Percentiles rank a stretch among this genome's conserved stretches.
phyloP scores from a whole-genome alignment of 2,888 invertebrate genomes.

The Gibbula magus region DNA sequence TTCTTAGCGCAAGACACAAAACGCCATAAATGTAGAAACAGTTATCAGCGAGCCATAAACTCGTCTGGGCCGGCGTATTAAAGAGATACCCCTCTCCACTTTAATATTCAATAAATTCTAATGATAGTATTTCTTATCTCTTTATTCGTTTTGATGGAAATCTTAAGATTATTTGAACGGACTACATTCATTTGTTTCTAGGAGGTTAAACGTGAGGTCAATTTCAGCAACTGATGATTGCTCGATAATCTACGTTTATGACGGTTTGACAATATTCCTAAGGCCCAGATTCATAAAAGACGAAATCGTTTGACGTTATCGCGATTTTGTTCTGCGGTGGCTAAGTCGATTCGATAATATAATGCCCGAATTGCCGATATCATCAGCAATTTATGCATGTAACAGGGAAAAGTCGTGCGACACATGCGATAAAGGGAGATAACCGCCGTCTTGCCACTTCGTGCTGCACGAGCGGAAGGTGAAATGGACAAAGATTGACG shows the following conservation, averaged over 20 bases:
- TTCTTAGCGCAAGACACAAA: too few relatives aligned
- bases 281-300: not conserved
- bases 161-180: not conserved
- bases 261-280: slow-evolving; percentile 11
- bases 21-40: too few relatives aligned
- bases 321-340: not conserved
- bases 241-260: slow-evolving; percentile 15
- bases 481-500: slow-evolving; percentile 8
- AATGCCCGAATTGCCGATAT: not conserved
- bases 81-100: not conserved
- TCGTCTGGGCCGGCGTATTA: too few relatives aligned
- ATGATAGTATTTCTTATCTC: slow-evolving; percentile 1
- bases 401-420: not conserved
- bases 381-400: slow-evolving; percentile 21
- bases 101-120: slow-evolving; percentile 16
- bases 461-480: not conserved
- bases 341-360: not conserved
- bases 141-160: slow-evolving; percentile 1
- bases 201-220: slow-evolving; percentile 7
- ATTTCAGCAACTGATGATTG: not conserved
- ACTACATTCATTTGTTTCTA: slow-evolving; percentile 18
- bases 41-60: too few relatives aligned
- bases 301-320: slow-evolving; percentile 8
- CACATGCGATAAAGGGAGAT: slow-evolving; percentile 19
- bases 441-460: not conserved